Evolutionary conservation across 2,797 vertebrate genomes (phyloP).

Genomic region (Eulemur mongoz): DNA sequence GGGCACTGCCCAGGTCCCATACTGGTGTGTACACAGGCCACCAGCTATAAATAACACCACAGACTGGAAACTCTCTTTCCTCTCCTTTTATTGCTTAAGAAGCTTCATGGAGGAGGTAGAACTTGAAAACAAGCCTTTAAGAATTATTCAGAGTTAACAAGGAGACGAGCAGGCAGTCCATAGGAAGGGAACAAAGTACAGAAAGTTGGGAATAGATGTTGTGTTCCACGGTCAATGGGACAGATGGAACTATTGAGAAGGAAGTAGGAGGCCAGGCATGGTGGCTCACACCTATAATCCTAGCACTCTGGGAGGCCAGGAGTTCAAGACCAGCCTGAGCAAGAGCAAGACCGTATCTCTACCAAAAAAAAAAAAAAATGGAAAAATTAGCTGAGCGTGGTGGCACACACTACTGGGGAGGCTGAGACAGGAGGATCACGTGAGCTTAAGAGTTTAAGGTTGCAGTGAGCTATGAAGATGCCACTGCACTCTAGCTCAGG

Average conservation of each 20-base stretch:
- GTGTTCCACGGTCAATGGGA: background rate
- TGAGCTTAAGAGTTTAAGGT: background rate
- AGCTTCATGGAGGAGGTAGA: background rate
- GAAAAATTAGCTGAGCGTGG: background rate
- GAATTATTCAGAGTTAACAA: background rate
- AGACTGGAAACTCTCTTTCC: background rate
- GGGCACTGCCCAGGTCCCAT: background rate
- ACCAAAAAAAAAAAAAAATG: background rate
- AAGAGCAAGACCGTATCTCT: background rate
- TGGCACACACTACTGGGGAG: background rate
- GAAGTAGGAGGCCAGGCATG: background rate
- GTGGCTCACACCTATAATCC: background rate
- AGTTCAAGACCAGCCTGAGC: background rate
- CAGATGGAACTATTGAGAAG: background rate
- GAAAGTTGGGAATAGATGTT: background rate
- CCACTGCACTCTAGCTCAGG: background rate
- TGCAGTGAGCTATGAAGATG: background rate
- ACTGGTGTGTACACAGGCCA: background rate
- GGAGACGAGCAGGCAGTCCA: background rate
- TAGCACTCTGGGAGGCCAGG: background rate
- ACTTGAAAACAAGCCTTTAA: background rate
- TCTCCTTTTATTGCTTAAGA: background rate
- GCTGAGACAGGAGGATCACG: background rate
- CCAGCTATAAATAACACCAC: background rate
- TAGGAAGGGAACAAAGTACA: background rate